These are phyloP conservation scores for Liasis olivaceus DNA, from an alignment of 2,797 vertebrate genomes.

Conservation along the genomic window DNA sequence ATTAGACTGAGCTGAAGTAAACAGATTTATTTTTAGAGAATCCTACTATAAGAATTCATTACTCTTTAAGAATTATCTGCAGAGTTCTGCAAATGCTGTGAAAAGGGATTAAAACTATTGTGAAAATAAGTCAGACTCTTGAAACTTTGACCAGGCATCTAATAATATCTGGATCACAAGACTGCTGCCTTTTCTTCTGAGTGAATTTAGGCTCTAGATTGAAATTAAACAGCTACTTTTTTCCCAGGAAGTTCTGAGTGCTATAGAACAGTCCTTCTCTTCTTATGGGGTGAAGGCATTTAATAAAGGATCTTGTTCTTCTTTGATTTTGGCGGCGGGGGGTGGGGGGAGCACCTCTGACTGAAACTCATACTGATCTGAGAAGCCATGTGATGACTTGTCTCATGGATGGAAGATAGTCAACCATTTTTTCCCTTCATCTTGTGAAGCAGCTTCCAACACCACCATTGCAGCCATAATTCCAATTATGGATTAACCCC, in stretches of 20 bases:
- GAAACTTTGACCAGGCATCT: background rate
- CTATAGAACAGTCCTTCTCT: background rate
- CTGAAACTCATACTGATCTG: background rate
- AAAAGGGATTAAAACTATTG: background rate
- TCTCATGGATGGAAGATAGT: background rate
- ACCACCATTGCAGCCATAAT: background rate
- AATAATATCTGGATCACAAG: background rate
- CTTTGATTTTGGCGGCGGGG: background rate
- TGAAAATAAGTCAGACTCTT: background rate
- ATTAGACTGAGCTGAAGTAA: constrained; percentile 20
- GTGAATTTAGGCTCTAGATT: background rate
- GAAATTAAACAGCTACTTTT: background rate
- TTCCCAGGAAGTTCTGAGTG: background rate
- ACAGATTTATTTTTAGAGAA: constrained; percentile 18
- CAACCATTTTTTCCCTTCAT: background rate
- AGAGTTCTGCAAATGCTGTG: background rate
- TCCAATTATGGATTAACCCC: background rate
- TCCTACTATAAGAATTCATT: background rate
- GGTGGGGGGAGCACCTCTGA: background rate
- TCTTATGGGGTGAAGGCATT: background rate
- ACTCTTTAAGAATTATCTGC: background rate
- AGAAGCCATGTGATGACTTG: background rate
- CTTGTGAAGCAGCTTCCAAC: background rate
- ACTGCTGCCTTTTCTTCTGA: background rate
- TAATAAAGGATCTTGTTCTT: background rate